Evolutionary conservation across 1,140 invertebrate genomes (phyloP), one percentile per base, ranked within the genome.

Genomic region (Bombus impatiens): DNA sequence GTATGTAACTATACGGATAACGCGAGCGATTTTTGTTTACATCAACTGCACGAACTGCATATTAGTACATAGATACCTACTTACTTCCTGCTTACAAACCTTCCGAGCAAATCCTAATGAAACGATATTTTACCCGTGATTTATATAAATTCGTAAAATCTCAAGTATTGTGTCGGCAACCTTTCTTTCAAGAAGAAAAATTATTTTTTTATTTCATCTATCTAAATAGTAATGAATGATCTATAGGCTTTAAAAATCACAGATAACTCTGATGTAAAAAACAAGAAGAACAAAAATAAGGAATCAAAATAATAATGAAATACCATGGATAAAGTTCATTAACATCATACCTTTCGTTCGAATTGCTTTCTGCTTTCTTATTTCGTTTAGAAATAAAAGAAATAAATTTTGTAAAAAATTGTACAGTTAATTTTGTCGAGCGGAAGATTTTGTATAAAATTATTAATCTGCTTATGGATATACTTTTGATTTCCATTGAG

Each of bases 1-100:
- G 25, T 71, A 44, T 81, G 79, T 78, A 81, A 53, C 47, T 89
- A 84, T 72, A 72, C 40, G n/a, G n/a, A 65, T 57, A 53, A 84
- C 78, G 72, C 62, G 82, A 87, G 65, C 78, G 62, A 76, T 62
- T 80, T 37, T 72, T 32, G 53, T 40, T 75, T 70, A 44, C 70
- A 53, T 68, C 42, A 72, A 81, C 35, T 67, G 71, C 85, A 84
- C 80, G 37, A 53, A 28, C 15, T 82, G 68, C 80, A 76, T 32
- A 28, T 65, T 15, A 74, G 71, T 82, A 78, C 35, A 78, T 28
- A 71, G 15, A 32, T 71, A 79, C 15, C 37, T 42, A 67, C 2
- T 57, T 78, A 67, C 9, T 68, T 84, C 25, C 22, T 42, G 59
- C 25, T 78, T 84, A 25, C 25, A 57, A 84, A 68, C 75, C 57